Percentiles rank a stretch among this genome's conserved stretches.
phyloP scores from a whole-genome alignment of 1,140 invertebrate species.

The Drosophila parvula region DNA sequence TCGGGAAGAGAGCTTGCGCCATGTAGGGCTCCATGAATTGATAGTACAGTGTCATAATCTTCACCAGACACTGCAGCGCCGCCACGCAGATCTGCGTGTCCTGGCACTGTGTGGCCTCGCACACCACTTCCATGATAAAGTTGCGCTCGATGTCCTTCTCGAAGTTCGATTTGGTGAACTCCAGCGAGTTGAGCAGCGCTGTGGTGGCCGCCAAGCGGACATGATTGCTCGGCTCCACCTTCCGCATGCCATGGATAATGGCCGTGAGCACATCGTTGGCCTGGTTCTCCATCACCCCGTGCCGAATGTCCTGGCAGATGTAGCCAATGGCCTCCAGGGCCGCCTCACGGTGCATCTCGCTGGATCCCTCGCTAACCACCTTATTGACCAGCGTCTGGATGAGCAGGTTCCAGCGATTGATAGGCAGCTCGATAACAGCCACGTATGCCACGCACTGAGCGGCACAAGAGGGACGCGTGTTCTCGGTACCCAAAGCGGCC shows the following conservation, averaged over 20 bases:
- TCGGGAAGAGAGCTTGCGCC: conserved; percentile 98
- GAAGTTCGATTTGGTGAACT: conserved; percentile 99
- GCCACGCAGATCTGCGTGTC: conserved; percentile 97
- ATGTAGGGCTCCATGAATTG: conserved; percentile 99
- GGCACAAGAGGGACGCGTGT: conserved; percentile 96
- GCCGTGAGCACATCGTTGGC: conserved; percentile 99
- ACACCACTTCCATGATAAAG: conserved; percentile 99
- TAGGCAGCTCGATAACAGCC: conserved; percentile 97
- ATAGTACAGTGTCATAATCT: conserved; percentile 99
- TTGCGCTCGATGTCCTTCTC: conserved; percentile 98
- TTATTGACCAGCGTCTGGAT: conserved; percentile 95
- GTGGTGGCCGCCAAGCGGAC: conserved; percentile 97
- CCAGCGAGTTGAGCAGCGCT: conserved; percentile 98
- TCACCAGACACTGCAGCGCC: conserved; percentile 98
- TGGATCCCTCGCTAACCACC: conserved; percentile 93
- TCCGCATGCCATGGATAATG: conserved; percentile 99
- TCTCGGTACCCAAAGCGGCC: conserved; percentile 97
- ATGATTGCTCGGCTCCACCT: conserved; percentile 91
- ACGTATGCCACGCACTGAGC: conserved; percentile 99
- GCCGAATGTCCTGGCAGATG: conserved; percentile 93
- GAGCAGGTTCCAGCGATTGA: conserved; percentile 93
- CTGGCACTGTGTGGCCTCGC: conserved; percentile 93
- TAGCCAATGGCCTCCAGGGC: conserved; percentile 98
- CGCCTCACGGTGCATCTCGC: conserved; percentile 97
- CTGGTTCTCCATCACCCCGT: conserved; percentile 94